Base-by-base conservation (phyloP, 2,113 vertebrate species). In the Corythoichthys intestinalis region DNA sequence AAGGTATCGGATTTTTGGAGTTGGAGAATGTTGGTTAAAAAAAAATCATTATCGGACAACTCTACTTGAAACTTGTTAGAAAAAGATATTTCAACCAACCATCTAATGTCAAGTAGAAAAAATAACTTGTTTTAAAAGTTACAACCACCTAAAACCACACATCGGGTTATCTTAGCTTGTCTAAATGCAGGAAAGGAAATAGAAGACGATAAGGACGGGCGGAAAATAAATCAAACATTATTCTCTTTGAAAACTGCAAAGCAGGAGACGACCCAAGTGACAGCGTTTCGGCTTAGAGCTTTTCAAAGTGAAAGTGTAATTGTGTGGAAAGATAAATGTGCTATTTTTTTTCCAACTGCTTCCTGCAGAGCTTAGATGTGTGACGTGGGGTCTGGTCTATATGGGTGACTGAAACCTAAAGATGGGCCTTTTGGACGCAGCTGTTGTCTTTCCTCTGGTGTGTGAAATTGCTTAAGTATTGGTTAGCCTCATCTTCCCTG, bases 281-380 rank as follows among this genome's bases (percentile, higher is more conserved):
- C n/a, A 7, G 70, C n/a, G 78, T 67, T 76, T 66, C 73, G 66
- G 77, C 72, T 76, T 71, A 69, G 48, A 76, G 68, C 44, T 11
- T 76, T 84, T 84, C 84, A 83, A 82, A 82, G 77, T 71, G 67
- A 84, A 83, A 87, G 37, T 79, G 73, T 76, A 88, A 85, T 86
- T 87, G 82, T 83, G 83, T 71, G 82, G 77, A 83, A 86, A 88
- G 77, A 87, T 86, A 85, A 88, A 86, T 17, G n/a, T 47, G 54
- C 65, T n/a, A 50, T 69, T 65, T 62, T 17, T 60, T 15, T 49
- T 49, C 35, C 4, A 12, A 12, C 58, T 66, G 15, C 54, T 52
- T 57, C 56, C 71, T 49, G 72, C 58, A 69, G 44, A 66, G 65
- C 64, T 58, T 9, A 39, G 20, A 47, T 46, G 46, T 8, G 61